Base-by-base conservation (phyloP, 2,113 vertebrate species). In the Osmerus mordax region DNA sequence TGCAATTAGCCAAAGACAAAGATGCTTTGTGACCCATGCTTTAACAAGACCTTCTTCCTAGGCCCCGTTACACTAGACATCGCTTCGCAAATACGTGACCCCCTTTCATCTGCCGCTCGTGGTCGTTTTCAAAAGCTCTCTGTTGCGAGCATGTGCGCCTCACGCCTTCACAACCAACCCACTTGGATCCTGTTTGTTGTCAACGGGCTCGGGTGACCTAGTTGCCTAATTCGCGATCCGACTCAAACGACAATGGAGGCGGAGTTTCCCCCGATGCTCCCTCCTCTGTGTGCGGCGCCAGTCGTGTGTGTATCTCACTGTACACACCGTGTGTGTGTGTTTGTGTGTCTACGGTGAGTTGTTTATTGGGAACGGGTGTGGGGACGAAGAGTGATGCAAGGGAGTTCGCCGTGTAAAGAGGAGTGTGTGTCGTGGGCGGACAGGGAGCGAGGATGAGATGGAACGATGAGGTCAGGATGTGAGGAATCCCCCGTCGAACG, bases 1-100 rank as follows among this genome's bases (percentile, higher is more conserved):
- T 85, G 81, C 81, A 80, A 83, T 90, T 92, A 89, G 79, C 73
- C 80, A 85, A 71, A 85, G 86, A 92, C 89, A 92, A 89, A 67
- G 79, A 74, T 25, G 81, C 87, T 83, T 90, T 90, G 87, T 90
- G 83, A 82, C 80, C 81, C 67, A 82, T 75, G 18, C 18, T 9
- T 29, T 74, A 75, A 77, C 47, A 62, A 78, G 70, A 71, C 84
- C 73, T 83, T 74, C 68, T 52, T 41, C 79, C 41, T 79, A 83
- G 76, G 77, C 86, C 86, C 86, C 52, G 3, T 72, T 59, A 23
- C 69, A 23, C 65, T 76, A 76, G 70, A 56, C 51, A 5, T 74
- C 63, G 16, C 21, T 2, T 11, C 23, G 53, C 28, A 55, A 83
- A 68, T 52, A 69, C 53, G 73, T 60, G 60, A 18, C 72, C 36